These are phyloP conservation scores for Brenthis ino DNA, from an alignment of 2,888 invertebrate species.

Conservation along the genomic window DNA sequence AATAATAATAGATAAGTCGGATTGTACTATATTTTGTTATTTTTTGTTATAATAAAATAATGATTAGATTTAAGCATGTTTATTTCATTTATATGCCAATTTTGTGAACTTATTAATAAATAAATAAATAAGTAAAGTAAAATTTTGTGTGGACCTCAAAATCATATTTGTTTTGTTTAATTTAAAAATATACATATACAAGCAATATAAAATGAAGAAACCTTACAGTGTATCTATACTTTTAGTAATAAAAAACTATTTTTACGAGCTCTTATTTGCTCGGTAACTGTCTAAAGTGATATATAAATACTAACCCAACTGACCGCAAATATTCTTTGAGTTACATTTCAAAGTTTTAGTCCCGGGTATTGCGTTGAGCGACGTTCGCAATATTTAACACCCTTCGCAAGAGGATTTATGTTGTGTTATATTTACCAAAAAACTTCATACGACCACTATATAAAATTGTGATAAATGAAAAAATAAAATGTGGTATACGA, in stretches of 20 bases:
- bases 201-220: too few relatives aligned
- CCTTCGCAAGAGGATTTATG: slow-evolving; percentile 1
- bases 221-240: neutral
- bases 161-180: too few relatives aligned
- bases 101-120: too few relatives aligned
- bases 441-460: neutral
- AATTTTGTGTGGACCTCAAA: too few relatives aligned
- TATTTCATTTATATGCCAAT: too few relatives aligned
- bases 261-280: neutral
- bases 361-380: neutral
- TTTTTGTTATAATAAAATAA: too few relatives aligned
- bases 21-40: too few relatives aligned
- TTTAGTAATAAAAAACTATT: neutral
- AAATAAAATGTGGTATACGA: too few relatives aligned
- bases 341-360: neutral
- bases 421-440: neutral
- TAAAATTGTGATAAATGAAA: neutral
- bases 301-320: neutral
- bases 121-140: too few relatives aligned
- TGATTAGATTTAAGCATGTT: too few relatives aligned
- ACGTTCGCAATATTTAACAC: neutral
- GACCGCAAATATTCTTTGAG: neutral
- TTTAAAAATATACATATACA: too few relatives aligned
- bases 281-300: neutral
- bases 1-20: too few relatives aligned